Evolutionary conservation across 2,113 vertebrate genomes (phyloP).

Genomic region (Xenus cinereus): DNA sequence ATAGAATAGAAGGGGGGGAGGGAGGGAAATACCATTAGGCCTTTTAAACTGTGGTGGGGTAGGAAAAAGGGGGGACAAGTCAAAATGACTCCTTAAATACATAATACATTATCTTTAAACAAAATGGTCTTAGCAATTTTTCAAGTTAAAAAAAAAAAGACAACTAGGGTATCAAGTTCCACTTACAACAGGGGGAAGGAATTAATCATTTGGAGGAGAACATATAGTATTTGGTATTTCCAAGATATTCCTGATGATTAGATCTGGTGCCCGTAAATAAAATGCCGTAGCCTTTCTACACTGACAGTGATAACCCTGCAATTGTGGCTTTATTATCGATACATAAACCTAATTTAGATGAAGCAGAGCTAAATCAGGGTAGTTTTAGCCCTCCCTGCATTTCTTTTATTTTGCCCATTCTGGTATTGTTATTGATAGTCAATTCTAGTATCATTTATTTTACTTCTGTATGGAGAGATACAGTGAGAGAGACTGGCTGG

Average conservation of each 20-base stretch:
- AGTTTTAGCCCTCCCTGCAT: not conserved
- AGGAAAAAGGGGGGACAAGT: not conserved
- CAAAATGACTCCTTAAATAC: not conserved
- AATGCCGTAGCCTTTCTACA: not conserved
- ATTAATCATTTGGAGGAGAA: not conserved
- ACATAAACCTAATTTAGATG: not conserved
- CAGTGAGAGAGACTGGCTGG: rapidly evolving
- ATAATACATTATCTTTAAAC: not conserved
- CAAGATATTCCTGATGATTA: not conserved
- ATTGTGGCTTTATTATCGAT: not conserved
- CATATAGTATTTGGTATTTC: not conserved
- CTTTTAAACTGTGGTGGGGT: not conserved
- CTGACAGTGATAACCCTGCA: not conserved
- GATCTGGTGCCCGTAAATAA: not conserved
- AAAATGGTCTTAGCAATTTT: not conserved
- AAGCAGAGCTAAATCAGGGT: not conserved
- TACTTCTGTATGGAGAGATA: not conserved
- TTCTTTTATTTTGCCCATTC: not conserved
- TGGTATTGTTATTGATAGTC: not conserved
- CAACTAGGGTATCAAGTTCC: not conserved
- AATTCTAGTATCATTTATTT: not conserved
- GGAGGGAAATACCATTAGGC: not conserved
- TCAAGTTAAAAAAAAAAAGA: not conserved
- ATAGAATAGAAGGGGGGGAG: not conserved
- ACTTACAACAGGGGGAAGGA: not conserved